Percentiles rank a stretch among this genome's conserved stretches.
These are phyloP conservation scores for Steatornis caripensis DNA, from an alignment of 2,113 vertebrate genomes.

Conservation along the genomic window DNA sequence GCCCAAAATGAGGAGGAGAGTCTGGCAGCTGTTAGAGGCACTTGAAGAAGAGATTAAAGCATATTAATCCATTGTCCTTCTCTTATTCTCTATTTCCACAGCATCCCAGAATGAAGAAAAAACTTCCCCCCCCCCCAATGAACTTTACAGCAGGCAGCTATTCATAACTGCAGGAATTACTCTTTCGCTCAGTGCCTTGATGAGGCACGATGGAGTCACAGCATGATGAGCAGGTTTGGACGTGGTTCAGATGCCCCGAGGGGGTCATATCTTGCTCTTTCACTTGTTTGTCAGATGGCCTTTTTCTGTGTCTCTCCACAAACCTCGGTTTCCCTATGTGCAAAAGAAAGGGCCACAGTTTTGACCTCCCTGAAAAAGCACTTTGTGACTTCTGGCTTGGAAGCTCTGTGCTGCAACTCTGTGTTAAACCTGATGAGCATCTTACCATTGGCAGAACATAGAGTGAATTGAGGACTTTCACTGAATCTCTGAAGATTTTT, in stretches of 20 bases:
- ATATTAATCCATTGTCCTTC: neutral
- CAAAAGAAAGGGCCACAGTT: neutral
- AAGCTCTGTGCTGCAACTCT: neutral
- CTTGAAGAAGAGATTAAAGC: neutral
- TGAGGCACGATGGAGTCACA: neutral
- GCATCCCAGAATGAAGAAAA: neutral
- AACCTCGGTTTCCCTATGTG: neutral
- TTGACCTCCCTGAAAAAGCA: neutral
- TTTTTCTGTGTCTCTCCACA: neutral
- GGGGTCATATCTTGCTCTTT: neutral
- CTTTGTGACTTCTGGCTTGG: neutral
- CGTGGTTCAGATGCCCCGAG: neutral
- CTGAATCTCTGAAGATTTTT: neutral
- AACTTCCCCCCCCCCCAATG: fast-evolving
- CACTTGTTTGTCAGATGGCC: neutral
- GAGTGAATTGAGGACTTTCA: neutral
- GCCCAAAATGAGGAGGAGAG: neutral
- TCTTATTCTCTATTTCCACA: neutral
- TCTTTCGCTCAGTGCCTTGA: neutral
- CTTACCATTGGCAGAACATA: neutral
- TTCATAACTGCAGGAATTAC: neutral
- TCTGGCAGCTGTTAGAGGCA: neutral
- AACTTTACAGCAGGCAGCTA: neutral
- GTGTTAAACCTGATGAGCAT: neutral
- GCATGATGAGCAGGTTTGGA: neutral